These are phyloP conservation scores for Riparia riparia DNA, from an alignment of 2,113 vertebrate genomes.

Conservation along the genomic window DNA sequence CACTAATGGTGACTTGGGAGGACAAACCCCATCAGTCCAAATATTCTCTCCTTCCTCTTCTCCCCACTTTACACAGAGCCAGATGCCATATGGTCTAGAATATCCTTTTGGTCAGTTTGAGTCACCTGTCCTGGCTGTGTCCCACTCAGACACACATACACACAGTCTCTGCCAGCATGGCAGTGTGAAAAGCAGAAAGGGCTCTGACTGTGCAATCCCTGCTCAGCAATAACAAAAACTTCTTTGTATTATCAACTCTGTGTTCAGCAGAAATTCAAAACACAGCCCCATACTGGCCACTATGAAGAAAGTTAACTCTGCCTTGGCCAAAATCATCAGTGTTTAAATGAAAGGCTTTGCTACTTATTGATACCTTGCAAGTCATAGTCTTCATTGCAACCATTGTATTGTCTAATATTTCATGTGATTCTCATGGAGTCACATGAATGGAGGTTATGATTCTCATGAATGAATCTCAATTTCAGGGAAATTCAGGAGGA, in stretches of 20 bases:
- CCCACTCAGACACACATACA: fast-evolving
- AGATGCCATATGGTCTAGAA: not conserved
- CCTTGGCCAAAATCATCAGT: not conserved
- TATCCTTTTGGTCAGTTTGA: not conserved
- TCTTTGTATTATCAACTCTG: not conserved
- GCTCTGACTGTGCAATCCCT: not conserved
- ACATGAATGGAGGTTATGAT: not conserved
- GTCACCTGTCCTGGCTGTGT: not conserved
- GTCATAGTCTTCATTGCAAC: not conserved
- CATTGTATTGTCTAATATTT: not conserved
- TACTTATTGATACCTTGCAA: not conserved
- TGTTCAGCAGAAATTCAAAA: not conserved
- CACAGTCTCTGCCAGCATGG: fast-evolving
- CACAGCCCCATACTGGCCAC: no score
- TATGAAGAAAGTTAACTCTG: not conserved
- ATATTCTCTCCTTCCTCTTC: not conserved
- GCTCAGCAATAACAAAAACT: not conserved
- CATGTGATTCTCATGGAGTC: not conserved
- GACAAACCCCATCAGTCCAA: not conserved
- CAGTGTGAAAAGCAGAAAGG: not conserved
- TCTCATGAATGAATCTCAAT: not conserved
- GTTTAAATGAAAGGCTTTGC: not conserved
- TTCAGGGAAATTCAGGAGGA: not conserved
- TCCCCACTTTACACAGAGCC: not conserved
- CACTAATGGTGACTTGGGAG: not conserved